Evolutionary conservation across 1,140 invertebrate species (phyloP), one percentile per base, ranked within the genome.

Genomic region (Reticulitermes speratus): DNA sequence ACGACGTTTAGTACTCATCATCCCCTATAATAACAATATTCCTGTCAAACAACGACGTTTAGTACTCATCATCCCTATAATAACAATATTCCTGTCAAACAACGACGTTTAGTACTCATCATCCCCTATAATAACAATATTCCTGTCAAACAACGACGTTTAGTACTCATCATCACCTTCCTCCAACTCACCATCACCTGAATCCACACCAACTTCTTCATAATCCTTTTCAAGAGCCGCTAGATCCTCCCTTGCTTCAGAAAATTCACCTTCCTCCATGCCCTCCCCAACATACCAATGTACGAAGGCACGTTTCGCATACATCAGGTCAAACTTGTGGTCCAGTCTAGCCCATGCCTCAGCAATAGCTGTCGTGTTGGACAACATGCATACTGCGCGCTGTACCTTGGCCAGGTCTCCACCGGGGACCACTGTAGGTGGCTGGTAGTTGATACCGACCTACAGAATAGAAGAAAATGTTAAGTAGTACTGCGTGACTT

Each of bases 321-420:
- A 96, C 96, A 94, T 96, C 84, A 96, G 90, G 89, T 97, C 95
- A 90, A 97, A 97, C 91, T 97, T 97, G 89, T 96, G 95, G 90
- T 96, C 95, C 82, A 96, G 90, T 87, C 95, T 93, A 83, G 94
- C 94, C 95, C 95, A 96, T 21, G 95, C 96, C 89, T 96, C 95
- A 83, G 94, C 94, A 88, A 96, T 96, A 85, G 96, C 95, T 30
- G 96, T 96, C 86, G 95, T 96, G 93, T 96, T 96, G 88, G 94
- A 95, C 91, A 96, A 93, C 95, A 96, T 96, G 92, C 93, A 96
- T 86, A 92, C 95, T 89, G 93, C 95, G 88, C 94, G 95, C 92
- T 93, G 95, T 87, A 93, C 96, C 93, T 93, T 96, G 89, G 92
- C 95, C 89, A 97, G 90, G 91, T 97, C 96, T 83, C 96, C 96